phyloP scores from a whole-genome alignment of 2,888 invertebrate species.

The Icerya purchasi region DNA sequence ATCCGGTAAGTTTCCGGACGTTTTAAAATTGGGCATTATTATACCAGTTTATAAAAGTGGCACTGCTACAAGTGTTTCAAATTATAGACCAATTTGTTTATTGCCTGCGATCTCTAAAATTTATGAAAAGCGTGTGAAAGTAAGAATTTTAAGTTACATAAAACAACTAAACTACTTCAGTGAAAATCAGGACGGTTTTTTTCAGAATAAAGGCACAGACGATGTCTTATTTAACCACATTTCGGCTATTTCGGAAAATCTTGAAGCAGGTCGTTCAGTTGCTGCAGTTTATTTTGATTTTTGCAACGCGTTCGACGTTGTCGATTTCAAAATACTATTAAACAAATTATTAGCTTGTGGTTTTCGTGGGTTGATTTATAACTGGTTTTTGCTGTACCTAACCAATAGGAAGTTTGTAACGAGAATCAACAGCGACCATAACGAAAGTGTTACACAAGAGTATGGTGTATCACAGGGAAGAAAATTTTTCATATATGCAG shows the following conservation, averaged over 20 bases:
- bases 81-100: not conserved
- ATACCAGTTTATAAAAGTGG: not conserved
- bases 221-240: not conserved
- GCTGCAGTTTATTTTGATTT: not conserved
- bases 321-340: too few relatives aligned
- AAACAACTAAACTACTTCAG: not conserved
- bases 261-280: not conserved
- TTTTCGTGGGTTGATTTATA: too few relatives aligned
- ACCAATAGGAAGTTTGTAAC: too few relatives aligned
- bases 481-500: too few relatives aligned
- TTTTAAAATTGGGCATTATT: not conserved
- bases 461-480: too few relatives aligned
- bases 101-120: not conserved
- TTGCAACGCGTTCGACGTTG: not conserved
- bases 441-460: too few relatives aligned
- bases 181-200: not conserved
- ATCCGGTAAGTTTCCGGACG: not conserved
- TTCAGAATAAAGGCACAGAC: not conserved
- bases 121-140: not conserved
- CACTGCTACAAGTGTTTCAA: not conserved
- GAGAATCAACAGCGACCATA: too few relatives aligned
- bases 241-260: not conserved
- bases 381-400: too few relatives aligned
- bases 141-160: not conserved
- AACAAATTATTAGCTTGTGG: too few relatives aligned